Conservation (phyloP, 2,797 vertebrate species). For the Gadopsis bispinosus region DNA sequence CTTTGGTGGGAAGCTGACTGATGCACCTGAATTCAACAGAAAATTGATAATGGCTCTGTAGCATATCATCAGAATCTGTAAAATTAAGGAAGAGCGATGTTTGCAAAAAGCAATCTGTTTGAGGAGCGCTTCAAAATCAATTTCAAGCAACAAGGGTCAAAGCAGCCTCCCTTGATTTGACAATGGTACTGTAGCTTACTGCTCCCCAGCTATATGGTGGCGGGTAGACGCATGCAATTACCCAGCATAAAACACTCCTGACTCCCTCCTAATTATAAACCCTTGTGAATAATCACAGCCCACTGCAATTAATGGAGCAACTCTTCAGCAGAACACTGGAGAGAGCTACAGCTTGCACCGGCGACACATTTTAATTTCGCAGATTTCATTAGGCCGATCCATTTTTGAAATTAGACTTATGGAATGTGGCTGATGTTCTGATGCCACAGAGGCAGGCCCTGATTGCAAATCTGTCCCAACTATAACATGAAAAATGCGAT, state of each 20-base stretch:
- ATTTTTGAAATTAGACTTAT: conserved; percentile 69
- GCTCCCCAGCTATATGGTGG: conserved; percentile 56
- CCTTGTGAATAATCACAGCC: conserved; percentile 82
- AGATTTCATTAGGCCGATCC: conserved; percentile 66
- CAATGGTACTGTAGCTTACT: conserved; percentile 61
- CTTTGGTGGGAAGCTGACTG: conserved; percentile 25
- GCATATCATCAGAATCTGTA: conserved; percentile 54
- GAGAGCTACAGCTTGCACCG: conserved; percentile 54
- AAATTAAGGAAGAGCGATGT: conserved; percentile 72
- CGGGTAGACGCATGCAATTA: conserved; percentile 74
- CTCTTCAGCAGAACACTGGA: conserved; percentile 65
- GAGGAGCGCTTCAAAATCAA: conserved; percentile 76
- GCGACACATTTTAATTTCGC: conserved; percentile 63
- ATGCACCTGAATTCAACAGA: conserved; percentile 44
- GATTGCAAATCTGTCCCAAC: conserved; percentile 37
- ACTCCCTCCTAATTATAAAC: conserved; percentile 82
- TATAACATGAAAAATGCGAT: conserved; percentile 26
- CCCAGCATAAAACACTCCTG: conserved; percentile 74
- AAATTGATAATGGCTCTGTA: conserved; percentile 56
- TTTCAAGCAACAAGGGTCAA: conserved; percentile 75
- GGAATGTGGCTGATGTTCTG: conserved; percentile 61
- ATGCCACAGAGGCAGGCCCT: conserved; percentile 22
- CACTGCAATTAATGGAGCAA: conserved; percentile 78
- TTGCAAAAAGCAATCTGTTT: conserved; percentile 73
- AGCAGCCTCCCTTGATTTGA: conserved; percentile 66